phyloP scores from a whole-genome alignment of 2,113 vertebrate species.

The Tragelaphus strepsiceros region DNA sequence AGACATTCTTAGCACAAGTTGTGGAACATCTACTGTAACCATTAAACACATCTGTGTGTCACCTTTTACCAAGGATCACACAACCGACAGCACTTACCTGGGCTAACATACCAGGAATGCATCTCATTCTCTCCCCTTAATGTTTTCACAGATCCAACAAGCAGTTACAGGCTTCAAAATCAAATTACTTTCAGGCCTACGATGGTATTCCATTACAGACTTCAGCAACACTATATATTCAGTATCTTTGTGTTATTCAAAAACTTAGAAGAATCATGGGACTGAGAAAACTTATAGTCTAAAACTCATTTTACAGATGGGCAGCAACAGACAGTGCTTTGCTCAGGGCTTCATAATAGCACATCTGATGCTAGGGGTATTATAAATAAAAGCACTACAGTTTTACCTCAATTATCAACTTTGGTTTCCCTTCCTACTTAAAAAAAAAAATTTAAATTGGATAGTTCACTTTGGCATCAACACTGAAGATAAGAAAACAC shows the following conservation, averaged over 20 bases:
- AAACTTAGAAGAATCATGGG: neutral
- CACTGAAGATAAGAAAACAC: neutral
- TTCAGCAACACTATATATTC: neutral
- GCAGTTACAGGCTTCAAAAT: neutral
- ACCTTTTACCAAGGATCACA: neutral
- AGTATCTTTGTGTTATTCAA: neutral
- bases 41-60: neutral
- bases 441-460: neutral
- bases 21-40: neutral
- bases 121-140: neutral
- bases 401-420: neutral
- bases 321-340: neutral
- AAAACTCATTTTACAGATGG: neutral
- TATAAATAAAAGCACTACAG: neutral
- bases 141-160: neutral
- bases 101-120: neutral
- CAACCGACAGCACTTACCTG: neutral
- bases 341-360: neutral
- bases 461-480: neutral
- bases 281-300: neutral
- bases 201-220: neutral
- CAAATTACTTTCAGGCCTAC: neutral
- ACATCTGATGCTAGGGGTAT: neutral
- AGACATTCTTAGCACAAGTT: neutral
- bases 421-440: neutral